Conservation (phyloP, 2,113 vertebrate species). For the Cichladusa arquata region DNA sequence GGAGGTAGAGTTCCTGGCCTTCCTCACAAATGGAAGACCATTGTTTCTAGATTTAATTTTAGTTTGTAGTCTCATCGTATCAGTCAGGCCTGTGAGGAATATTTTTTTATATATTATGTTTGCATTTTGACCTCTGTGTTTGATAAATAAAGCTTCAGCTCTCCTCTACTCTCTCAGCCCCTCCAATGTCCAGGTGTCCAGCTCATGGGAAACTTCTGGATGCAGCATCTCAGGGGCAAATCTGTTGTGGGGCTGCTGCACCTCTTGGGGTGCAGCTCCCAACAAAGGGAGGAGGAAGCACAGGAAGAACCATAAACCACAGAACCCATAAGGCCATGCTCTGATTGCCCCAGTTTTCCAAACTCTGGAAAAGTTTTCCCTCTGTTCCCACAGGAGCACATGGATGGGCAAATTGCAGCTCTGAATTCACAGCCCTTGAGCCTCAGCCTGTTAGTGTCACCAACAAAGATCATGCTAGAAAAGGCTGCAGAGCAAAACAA, state of each 20-base stretch:
- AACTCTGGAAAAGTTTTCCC: not conserved
- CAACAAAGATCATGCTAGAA: not conserved
- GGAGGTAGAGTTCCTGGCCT: not conserved
- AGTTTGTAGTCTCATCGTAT: not conserved
- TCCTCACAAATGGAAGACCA: not conserved
- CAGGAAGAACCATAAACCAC: not conserved
- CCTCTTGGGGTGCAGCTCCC: not conserved
- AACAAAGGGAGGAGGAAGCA: not conserved
- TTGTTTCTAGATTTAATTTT: not conserved
- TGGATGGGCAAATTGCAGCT: not conserved
- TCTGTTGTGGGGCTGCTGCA: not conserved
- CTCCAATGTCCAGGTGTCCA: not conserved
- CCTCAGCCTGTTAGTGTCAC: not conserved
- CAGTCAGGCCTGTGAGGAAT: not conserved
- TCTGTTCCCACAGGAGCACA: not conserved
- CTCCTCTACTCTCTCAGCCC: not conserved
- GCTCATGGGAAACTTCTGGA: not conserved
- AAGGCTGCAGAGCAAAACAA: not conserved
- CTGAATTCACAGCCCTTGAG: not conserved
- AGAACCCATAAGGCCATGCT: not conserved
- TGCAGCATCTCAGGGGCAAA: not conserved
- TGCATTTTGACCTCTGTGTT: not conserved
- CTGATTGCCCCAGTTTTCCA: not conserved
- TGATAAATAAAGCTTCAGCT: not conserved
- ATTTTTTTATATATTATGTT: not conserved